These are phyloP conservation scores for Emydocephalus ijimae DNA, from an alignment of 2,113 vertebrate species.

Conservation along the genomic window DNA sequence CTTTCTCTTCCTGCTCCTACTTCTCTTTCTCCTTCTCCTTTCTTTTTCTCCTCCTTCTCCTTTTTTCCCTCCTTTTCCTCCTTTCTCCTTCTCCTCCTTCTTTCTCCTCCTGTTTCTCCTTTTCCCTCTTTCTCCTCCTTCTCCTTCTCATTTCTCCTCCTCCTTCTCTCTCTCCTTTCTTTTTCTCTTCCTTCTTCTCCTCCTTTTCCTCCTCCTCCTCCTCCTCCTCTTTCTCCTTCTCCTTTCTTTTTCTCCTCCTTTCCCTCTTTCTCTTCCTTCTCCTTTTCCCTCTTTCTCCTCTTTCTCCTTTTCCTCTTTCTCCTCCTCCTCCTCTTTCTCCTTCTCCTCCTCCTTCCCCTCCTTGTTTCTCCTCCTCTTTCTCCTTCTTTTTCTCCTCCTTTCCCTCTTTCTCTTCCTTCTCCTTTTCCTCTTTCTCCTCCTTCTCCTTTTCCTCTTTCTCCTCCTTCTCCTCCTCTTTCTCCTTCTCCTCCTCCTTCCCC, in stretches of 20 bases:
- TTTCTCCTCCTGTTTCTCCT: rapidly evolving
- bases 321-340: too few relatives aligned
- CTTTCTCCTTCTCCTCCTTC: rapidly evolving
- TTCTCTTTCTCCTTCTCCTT: too few relatives aligned
- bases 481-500: rapidly evolving
- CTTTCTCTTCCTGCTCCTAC: too few relatives aligned
- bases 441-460: rapidly evolving
- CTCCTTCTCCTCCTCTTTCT: rapidly evolving
- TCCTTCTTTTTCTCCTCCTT: rapidly evolving
- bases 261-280: rapidly evolving
- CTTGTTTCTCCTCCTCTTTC: rapidly evolving
- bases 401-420: rapidly evolving
- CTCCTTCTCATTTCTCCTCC: rapidly evolving
- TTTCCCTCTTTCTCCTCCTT: rapidly evolving
- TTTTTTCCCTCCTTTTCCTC: too few relatives aligned
- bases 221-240: rapidly evolving
- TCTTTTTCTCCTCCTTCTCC: too few relatives aligned
- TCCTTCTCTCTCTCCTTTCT: rapidly evolving
- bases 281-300: too few relatives aligned
- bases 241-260: too few relatives aligned
- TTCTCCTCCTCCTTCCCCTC: too few relatives aligned
- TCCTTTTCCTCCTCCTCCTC: rapidly evolving
- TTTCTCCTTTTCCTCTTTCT: too few relatives aligned
- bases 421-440: rapidly evolving
- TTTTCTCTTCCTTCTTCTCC: rapidly evolving